These are phyloP conservation scores for Ophioninae sp. DNA, from an alignment of 2,888 invertebrate genomes.

Conservation along the genomic window DNA sequence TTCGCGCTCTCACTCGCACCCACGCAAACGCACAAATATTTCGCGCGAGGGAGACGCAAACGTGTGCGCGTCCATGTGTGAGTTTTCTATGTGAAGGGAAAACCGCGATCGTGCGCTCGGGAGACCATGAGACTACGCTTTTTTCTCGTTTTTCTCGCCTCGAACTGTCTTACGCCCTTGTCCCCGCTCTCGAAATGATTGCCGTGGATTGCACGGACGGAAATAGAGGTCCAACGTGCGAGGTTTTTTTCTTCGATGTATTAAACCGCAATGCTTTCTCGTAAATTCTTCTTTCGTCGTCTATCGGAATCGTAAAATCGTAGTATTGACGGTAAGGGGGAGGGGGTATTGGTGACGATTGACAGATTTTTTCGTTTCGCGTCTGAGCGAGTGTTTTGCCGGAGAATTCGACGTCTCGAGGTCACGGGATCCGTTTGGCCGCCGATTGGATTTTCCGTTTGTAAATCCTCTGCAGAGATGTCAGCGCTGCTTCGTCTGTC, in stretches of 20 bases:
- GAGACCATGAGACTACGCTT: conserved; percentile 61
- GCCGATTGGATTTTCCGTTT: conserved; percentile 50
- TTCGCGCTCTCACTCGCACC: conserved; percentile 40
- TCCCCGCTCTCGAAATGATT: conserved; percentile 61
- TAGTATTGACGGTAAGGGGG: background rate
- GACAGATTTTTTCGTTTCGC: background rate
- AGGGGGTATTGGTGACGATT: background rate
- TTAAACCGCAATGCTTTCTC: background rate
- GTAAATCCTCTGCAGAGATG: conserved; percentile 42
- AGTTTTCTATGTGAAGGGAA: conserved; percentile 33
- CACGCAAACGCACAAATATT: conserved; percentile 37
- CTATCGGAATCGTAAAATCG: background rate
- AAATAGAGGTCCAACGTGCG: conserved; percentile 56
- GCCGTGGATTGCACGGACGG: conserved; percentile 57
- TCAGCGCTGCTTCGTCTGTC: conserved; percentile 53
- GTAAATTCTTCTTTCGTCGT: background rate
- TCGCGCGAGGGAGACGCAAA: conserved; percentile 33
- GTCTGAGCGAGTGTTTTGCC: background rate
- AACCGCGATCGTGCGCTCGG: conserved; percentile 33
- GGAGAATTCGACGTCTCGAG: conserved; percentile 16
- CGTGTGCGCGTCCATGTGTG: conserved; percentile 28
- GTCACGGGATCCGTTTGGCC: conserved; percentile 42
- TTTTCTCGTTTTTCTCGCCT: conserved; percentile 33
- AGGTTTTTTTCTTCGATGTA: background rate
- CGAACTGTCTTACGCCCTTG: conserved; percentile 47